Conservation (phyloP, 2,797 vertebrate species). For the Neostethus bicornis region DNA sequence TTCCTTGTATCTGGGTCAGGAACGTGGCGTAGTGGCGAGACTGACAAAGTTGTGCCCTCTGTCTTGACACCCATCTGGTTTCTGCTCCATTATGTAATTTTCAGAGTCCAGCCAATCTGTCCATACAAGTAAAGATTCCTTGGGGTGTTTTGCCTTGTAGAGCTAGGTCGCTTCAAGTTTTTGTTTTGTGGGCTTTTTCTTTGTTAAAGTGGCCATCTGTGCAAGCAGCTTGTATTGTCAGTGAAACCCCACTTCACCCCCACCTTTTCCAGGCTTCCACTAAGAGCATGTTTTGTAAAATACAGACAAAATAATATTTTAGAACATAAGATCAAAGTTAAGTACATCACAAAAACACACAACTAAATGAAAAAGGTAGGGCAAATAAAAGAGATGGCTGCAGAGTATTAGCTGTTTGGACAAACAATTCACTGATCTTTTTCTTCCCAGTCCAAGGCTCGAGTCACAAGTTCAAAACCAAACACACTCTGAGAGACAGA, state of each 20-base stretch:
- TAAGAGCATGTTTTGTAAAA: slow-evolving; percentile 41
- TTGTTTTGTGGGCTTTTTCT: slow-evolving; percentile 53
- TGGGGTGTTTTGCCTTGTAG: slow-evolving; percentile 25
- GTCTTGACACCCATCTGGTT: slow-evolving; percentile 40
- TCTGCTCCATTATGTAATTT: slow-evolving; percentile 34
- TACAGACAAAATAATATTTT: too few relatives aligned
- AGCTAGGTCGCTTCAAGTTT: slow-evolving; percentile 44
- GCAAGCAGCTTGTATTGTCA: slow-evolving; percentile 62
- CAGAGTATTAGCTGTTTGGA: slow-evolving; percentile 52
- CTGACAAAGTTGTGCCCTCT: slow-evolving; percentile 25
- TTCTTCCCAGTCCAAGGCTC: slow-evolving; percentile 51
- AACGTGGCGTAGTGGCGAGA: slow-evolving; percentile 43
- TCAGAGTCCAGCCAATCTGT: slow-evolving; percentile 24
- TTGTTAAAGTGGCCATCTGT: slow-evolving; percentile 72
- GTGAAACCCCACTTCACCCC: slow-evolving; percentile 30
- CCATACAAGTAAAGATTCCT: slow-evolving; percentile 36
- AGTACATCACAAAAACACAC: background rate
- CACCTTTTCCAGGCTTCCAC: slow-evolving; percentile 41
- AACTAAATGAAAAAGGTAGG: slow-evolving; percentile 27
- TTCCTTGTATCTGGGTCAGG: slow-evolving; percentile 54
- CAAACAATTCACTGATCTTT: slow-evolving; percentile 49
- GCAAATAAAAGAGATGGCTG: slow-evolving; percentile 57
- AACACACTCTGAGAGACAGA: slow-evolving; percentile 37
- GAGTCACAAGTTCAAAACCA: slow-evolving; percentile 39
- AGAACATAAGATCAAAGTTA: slow-evolving; percentile 1